phyloP scores from a whole-genome alignment of 2,797 vertebrate species.

The Erithacus rubecula region DNA sequence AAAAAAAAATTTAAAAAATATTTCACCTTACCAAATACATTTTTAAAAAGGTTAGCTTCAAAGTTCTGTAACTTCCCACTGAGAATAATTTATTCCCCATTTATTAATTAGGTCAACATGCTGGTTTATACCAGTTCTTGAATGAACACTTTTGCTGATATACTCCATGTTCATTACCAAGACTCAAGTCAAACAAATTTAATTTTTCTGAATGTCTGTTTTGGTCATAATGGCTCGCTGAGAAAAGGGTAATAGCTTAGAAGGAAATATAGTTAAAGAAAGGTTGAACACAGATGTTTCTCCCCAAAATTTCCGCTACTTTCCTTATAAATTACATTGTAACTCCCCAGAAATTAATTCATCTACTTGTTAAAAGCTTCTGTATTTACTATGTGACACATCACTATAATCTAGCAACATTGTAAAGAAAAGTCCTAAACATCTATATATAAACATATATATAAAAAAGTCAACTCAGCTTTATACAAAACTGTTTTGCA shows the following conservation, averaged over 20 bases:
- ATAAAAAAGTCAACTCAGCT: background rate
- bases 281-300: background rate
- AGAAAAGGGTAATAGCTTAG: background rate
- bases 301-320: background rate
- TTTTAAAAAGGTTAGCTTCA: background rate
- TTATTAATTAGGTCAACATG: background rate
- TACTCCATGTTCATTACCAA: background rate
- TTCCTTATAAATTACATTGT: background rate
- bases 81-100: background rate
- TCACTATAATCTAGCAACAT: background rate
- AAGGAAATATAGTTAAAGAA: background rate
- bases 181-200: background rate
- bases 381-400: constrained; percentile 33
- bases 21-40: background rate
- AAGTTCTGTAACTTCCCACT: background rate
- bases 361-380: constrained; percentile 38
- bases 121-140: background rate
- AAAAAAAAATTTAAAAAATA: background rate
- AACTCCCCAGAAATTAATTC: constrained; percentile 4
- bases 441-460: background rate
- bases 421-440: constrained; percentile 15
- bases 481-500: background rate
- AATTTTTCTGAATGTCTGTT: background rate
- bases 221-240: background rate
- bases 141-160: background rate